Percentiles rank a stretch among this genome's conserved stretches.
phyloP scores from a whole-genome alignment of 2,888 invertebrate genomes.

The Dromius quadrimaculatus region DNA sequence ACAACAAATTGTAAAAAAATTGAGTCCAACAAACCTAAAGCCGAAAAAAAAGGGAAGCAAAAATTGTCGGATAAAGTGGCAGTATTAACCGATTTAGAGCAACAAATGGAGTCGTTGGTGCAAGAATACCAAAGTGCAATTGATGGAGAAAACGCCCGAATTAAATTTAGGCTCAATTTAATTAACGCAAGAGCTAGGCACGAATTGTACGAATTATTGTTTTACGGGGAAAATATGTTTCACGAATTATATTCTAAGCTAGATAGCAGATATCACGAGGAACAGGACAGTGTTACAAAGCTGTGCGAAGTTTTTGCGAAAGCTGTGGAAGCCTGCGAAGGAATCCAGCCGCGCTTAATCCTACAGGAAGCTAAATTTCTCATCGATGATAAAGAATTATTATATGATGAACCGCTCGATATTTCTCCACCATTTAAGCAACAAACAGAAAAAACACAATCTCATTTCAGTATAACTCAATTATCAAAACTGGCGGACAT shows the following conservation, averaged over 20 bases:
- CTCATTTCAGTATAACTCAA: conserved; percentile 61
- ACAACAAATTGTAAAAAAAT: conserved; percentile 62
- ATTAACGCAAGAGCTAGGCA: conserved; percentile 67
- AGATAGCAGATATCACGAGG: conserved; percentile 62
- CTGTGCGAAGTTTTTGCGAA: conserved; percentile 59
- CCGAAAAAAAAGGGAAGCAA: conserved; percentile 60
- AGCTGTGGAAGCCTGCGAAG: conserved; percentile 66
- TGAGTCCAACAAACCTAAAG: conserved; percentile 61
- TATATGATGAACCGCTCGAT: conserved; percentile 52
- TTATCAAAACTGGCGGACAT: conserved; percentile 60
- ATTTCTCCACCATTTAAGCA: conserved; percentile 2
- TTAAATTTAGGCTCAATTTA: conserved; percentile 67
- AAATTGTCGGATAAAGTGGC: conserved; percentile 57
- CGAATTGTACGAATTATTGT: conserved; percentile 67
- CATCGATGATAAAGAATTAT: conserved; percentile 62
- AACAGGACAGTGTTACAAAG: conserved; percentile 64
- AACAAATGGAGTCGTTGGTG: conserved; percentile 64
- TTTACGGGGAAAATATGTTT: conserved; percentile 61
- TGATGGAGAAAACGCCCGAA: conserved; percentile 71
- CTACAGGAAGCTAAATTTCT: conserved; percentile 65
- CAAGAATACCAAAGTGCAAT: conserved; percentile 73
- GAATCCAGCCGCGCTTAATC: conserved; percentile 65
- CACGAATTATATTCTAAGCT: conserved; percentile 24
- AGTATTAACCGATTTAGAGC: conserved; percentile 49
- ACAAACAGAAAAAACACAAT: background rate